Evolutionary conservation across 2,888 invertebrate genomes (phyloP).

Genomic region (Drosophila kokeensis): DNA sequence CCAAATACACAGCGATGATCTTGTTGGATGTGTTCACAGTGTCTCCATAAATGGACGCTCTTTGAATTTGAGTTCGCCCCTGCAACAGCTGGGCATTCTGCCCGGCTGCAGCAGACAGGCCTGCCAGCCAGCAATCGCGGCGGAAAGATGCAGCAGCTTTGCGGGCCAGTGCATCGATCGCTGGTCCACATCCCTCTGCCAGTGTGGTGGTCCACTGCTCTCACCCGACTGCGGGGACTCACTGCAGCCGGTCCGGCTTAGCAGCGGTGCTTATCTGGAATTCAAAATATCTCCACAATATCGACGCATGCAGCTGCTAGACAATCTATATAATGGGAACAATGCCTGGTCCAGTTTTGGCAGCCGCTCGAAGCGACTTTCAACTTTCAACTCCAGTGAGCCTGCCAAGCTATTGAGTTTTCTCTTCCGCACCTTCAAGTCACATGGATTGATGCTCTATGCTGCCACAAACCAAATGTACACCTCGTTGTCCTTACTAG

Average conservation of each 20-base stretch:
- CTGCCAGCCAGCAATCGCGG: slow-evolving; percentile 86
- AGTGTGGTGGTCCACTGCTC: slow-evolving; percentile 89
- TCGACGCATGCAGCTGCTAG: slow-evolving; percentile 93
- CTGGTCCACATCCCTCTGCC: slow-evolving; percentile 92
- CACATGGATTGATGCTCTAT: slow-evolving; percentile 93
- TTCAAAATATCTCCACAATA: slow-evolving; percentile 93
- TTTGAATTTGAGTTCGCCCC: slow-evolving; percentile 92
- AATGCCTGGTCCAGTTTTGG: slow-evolving; percentile 87
- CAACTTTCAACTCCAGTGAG: slow-evolving; percentile 70
- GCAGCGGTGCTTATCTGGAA: slow-evolving; percentile 91
- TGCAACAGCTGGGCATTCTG: slow-evolving; percentile 90
- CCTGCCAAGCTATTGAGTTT: slow-evolving; percentile 91
- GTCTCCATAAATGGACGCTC: slow-evolving; percentile 94
- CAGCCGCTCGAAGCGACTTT: slow-evolving; percentile 22
- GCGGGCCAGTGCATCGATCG: slow-evolving; percentile 91
- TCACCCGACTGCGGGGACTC: slow-evolving; percentile 93
- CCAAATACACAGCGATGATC: slow-evolving; percentile 95
- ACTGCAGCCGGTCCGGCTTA: slow-evolving; percentile 92
- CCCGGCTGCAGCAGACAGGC: slow-evolving; percentile 91
- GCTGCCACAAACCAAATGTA: slow-evolving; percentile 95
- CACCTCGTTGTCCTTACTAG: slow-evolving; percentile 91
- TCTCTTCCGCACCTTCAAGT: slow-evolving; percentile 91
- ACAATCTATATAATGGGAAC: slow-evolving; percentile 90
- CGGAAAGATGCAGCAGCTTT: slow-evolving; percentile 87
- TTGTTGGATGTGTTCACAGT: slow-evolving; percentile 97